Evolutionary conservation across 2,113 vertebrate species (phyloP), one percentile per base, ranked within the genome.

Genomic region (Colaptes auratus): DNA sequence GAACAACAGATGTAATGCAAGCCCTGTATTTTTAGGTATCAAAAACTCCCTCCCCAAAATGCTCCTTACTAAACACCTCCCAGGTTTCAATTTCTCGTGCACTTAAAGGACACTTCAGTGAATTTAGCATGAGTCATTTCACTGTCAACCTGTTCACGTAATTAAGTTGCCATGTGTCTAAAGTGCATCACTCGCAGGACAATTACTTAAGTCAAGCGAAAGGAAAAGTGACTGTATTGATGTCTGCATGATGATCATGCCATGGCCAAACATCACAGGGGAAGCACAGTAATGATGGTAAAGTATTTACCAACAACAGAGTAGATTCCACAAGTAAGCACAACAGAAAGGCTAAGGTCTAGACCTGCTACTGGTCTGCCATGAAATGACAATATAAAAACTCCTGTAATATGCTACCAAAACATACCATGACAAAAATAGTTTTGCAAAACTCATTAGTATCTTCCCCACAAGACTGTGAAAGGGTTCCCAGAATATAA

Each of bases 161-260:
- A 91, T 90, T 91, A 93, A 94, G 83, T 24, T 83, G 59, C 82
- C 74, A 85, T 13, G n/a, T 46, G 78, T 33, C 52, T 65, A 16
- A 86, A 92, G 61, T 16, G 48, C 86, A 88, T 71, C 83, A 79
- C 71, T 36, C 53, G 61, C 46, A 92, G 70, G 74, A 92, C 89
- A 85, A 82, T 82, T 77, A 85, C 82, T 95, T 58, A 71, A 82
- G 72, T 13, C 89, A 60, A 44, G 67, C 7, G 56, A 73, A 64
- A 2, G 10, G 60, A 48, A 83, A 83, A 87, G 82, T 27, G 70
- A 59, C 55, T 46, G 53, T 66, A 78, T 14, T 55, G 79, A 84
- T 44, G 52, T 73, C 83, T 58, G 59, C 78, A 7, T 1, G 59
- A 70, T 61, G 55, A 91, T 50, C 42, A 1, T 7, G 35, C 66